A percentile compares a stretch with the other conserved stretches of the same genome.
Conservation (phyloP, 2,113 vertebrate species). For the Equus przewalskii region DNA sequence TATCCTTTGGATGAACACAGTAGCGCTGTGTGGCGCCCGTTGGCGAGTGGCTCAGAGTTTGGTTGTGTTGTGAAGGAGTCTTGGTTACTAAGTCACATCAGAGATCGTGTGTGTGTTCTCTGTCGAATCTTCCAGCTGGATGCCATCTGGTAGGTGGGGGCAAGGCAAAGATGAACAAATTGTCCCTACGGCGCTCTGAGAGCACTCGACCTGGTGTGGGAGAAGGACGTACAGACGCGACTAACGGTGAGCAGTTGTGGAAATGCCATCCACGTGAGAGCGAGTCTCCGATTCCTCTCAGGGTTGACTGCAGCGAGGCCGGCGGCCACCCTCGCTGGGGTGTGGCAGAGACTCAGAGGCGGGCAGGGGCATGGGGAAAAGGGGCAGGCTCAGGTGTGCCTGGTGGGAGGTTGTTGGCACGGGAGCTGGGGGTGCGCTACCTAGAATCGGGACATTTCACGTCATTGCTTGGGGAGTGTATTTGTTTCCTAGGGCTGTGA, state of each 20-base stretch:
- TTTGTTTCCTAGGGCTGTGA: not conserved
- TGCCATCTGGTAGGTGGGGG: not conserved
- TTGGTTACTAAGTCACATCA: not conserved
- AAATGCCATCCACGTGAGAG: not conserved
- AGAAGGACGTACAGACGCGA: not conserved
- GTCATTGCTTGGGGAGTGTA: not conserved
- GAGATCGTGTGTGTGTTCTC: not conserved
- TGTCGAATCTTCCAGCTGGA: not conserved
- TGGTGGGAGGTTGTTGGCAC: rapidly evolving
- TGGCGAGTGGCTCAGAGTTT: no score
- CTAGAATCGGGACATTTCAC: not conserved
- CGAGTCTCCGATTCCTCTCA: not conserved
- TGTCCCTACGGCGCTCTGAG: not conserved
- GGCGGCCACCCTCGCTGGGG: rapidly evolving
- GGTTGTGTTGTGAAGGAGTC: rapidly evolving
- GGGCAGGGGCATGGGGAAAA: not conserved
- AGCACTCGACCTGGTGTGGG: no score
- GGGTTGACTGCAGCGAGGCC: not conserved
- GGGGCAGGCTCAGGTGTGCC: not conserved
- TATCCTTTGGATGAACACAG: not conserved
- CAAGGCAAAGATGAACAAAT: not conserved
- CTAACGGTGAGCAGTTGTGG: not conserved
- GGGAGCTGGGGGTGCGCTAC: not conserved
- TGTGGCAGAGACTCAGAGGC: not conserved
- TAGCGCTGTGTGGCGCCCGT: rapidly evolving